phyloP scores from a whole-genome alignment of 2,888 invertebrate genomes.

The Minunthozetes semirufus region DNA sequence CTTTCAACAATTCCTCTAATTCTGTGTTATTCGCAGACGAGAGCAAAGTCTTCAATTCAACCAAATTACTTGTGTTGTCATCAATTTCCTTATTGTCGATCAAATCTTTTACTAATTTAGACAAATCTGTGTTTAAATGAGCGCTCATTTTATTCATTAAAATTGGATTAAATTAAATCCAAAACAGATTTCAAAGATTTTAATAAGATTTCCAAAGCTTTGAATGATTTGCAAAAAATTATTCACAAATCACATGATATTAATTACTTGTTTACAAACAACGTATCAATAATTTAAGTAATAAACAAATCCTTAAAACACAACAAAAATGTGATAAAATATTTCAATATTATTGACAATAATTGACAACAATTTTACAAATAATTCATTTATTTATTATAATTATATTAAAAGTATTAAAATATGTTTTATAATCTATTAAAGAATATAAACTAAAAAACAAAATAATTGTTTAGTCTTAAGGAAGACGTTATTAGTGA shows the following conservation, averaged over 20 bases:
- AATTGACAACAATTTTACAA: too few relatives aligned
- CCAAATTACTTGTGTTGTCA: not conserved
- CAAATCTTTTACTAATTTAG: constrained; percentile 3
- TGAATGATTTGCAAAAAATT: constrained; percentile 8
- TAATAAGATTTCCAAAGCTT: too few relatives aligned
- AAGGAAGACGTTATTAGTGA: not conserved
- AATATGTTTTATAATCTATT: too few relatives aligned
- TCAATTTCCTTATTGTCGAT: constrained; percentile 2
- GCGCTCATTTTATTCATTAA: not conserved
- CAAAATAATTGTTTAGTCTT: not conserved
- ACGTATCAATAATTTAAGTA: too few relatives aligned
- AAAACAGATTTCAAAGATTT: too few relatives aligned
- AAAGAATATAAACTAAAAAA: too few relatives aligned
- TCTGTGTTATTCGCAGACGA: not conserved
- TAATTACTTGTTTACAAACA: too few relatives aligned
- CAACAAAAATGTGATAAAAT: too few relatives aligned
- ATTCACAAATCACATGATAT: not conserved
- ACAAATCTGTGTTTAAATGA: not conserved
- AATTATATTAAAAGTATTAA: too few relatives aligned
- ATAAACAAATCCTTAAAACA: too few relatives aligned
- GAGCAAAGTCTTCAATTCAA: constrained; percentile 26
- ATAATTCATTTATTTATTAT: too few relatives aligned
- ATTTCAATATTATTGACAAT: too few relatives aligned
- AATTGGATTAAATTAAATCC: not conserved
- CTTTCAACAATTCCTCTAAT: not conserved